phyloP scores from a whole-genome alignment of 2,888 invertebrate genomes.

The Emmelina monodactyla region DNA sequence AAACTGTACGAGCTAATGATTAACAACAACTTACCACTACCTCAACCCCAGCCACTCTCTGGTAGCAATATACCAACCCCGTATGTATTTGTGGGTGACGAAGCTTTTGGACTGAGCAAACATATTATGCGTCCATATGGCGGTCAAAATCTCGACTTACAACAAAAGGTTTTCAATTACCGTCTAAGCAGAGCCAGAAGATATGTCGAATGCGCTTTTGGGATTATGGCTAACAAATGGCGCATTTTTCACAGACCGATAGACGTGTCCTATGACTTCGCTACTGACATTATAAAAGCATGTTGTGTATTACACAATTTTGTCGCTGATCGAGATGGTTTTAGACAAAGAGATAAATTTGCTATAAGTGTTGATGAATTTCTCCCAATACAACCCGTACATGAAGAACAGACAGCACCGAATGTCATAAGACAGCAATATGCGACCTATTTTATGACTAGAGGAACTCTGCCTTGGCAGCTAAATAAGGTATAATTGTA shows the following conservation, averaged over 20 bases:
- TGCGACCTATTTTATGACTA: no score
- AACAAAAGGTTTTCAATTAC: conserved; percentile 9
- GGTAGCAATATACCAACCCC: conserved; percentile 3
- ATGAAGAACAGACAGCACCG: no score
- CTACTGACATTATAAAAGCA: conserved; percentile 5
- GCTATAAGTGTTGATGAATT: no score
- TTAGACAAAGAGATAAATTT: no score
- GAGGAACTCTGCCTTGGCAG: no score
- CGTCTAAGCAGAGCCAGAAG: conserved; percentile 5
- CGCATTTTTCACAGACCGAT: conserved; percentile 6
- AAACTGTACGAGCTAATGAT: no score
- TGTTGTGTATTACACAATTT: conserved; percentile 10
- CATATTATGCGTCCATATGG: conserved; percentile 7
- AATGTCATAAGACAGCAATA: no score
- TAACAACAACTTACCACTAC: no score
- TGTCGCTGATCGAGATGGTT: conserved; percentile 5
- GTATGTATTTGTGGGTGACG: conserved; percentile 12
- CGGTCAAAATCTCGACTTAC: conserved; percentile 9
- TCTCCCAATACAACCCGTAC: no score
- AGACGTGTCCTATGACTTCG: background rate
- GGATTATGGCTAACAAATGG: conserved; percentile 8
- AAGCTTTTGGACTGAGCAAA: conserved; percentile 1
- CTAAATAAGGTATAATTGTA: no score
- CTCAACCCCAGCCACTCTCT: conserved; percentile 5
- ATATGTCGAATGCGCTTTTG: conserved; percentile 11